Percentiles rank a stretch among this genome's conserved stretches.
These are phyloP conservation scores for Otolemur garnettii DNA, from an alignment of 2,113 vertebrate genomes.

Conservation along the genomic window DNA sequence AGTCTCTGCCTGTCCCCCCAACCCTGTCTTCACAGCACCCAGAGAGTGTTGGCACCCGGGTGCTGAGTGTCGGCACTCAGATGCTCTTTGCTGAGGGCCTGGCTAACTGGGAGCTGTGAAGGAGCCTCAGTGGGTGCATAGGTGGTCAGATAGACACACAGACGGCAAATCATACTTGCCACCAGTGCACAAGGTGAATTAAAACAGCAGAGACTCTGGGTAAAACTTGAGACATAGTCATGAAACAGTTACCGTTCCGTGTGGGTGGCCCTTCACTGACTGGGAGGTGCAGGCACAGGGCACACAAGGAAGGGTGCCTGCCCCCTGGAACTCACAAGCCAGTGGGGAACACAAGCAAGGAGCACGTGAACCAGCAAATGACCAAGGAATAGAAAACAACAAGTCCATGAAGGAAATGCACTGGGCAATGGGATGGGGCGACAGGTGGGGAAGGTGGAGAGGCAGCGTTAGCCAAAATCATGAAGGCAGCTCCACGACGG, in stretches of 20 bases:
- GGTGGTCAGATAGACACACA: not conserved
- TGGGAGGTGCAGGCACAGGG: not conserved
- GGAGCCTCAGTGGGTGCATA: not conserved
- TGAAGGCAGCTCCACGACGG: not conserved
- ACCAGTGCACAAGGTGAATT: not conserved
- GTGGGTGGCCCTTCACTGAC: not conserved
- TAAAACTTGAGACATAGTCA: not conserved
- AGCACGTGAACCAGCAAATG: not conserved
- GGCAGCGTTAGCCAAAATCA: not conserved
- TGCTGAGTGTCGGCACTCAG: no score
- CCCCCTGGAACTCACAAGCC: not conserved
- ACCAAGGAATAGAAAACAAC: not conserved
- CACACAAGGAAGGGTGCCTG: not conserved
- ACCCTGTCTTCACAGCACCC: not conserved
- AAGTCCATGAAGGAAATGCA: not conserved
- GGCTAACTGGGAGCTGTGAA: not conserved
- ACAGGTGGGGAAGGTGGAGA: not conserved
- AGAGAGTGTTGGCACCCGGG: not conserved
- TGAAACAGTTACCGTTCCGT: not conserved
- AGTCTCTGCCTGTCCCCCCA: not conserved
- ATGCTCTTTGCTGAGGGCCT: not conserved
- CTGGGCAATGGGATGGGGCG: not conserved
- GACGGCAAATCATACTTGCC: not conserved
- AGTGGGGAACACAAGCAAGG: not conserved
- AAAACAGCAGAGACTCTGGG: not conserved